phyloP scores from a whole-genome alignment of 2,113 vertebrate species.

The Piaya cayana region DNA sequence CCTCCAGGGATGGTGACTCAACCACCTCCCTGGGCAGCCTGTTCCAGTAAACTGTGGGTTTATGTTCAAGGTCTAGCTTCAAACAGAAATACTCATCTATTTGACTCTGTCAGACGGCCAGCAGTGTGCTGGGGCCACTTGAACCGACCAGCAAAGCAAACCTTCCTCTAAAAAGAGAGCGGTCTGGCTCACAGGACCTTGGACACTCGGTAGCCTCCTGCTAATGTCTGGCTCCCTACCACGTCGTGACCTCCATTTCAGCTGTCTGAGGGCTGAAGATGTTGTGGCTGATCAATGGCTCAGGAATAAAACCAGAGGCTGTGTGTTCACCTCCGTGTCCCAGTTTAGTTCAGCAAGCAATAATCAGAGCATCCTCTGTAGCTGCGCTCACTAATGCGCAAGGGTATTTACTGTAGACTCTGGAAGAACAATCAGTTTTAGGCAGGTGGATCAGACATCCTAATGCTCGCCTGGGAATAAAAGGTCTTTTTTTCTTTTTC shows the following conservation, averaged over 20 bases:
- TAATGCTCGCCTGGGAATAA: conserved; percentile 16
- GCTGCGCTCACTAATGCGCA: neutral
- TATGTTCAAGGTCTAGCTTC: neutral
- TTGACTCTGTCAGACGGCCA: neutral
- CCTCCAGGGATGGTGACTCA: too few species aligned
- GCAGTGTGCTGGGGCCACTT: neutral
- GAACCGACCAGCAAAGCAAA: neutral
- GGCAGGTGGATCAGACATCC: conserved; percentile 25
- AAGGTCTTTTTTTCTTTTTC: neutral
- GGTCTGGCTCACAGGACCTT: neutral
- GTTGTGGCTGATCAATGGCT: neutral
- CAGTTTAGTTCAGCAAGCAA: neutral
- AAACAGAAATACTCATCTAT: neutral
- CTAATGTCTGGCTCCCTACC: neutral
- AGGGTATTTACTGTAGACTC: neutral
- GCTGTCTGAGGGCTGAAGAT: neutral
- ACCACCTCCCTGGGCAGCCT: too few species aligned
- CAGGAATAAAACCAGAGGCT: neutral
- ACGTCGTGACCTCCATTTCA: neutral
- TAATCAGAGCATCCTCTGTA: neutral
- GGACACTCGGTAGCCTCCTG: neutral
- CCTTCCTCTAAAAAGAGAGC: neutral
- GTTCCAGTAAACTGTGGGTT: neutral
- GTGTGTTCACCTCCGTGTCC: neutral
- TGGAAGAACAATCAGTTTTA: neutral